phyloP scores from a whole-genome alignment of 2,797 vertebrate species.

The Parotocinclus haroldoi region DNA sequence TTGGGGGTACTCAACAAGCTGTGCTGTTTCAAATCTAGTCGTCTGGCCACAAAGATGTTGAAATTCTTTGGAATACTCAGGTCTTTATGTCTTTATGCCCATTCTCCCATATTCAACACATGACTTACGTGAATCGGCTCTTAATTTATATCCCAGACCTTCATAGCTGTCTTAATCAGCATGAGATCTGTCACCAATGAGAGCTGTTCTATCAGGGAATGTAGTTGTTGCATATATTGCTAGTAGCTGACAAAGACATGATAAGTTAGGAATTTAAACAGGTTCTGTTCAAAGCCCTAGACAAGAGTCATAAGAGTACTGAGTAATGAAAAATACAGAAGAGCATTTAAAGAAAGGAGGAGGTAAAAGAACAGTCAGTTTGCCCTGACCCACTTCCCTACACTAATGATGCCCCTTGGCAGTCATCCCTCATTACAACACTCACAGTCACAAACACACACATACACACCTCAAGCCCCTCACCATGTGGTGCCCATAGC shows the following conservation, averaged over 20 bases:
- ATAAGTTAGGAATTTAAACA: not conserved
- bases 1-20: too few relatives aligned
- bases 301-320: not conserved
- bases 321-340: conserved; percentile 9
- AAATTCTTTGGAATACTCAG: too few relatives aligned
- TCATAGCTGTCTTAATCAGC: too few relatives aligned
- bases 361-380: conserved; percentile 54
- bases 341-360: conserved; percentile 21
- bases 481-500: conserved; percentile 60
- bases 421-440: conserved; percentile 72
- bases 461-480: conserved; percentile 35
- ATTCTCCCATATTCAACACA: too few relatives aligned
- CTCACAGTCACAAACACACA: conserved; percentile 53
- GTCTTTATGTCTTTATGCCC: too few relatives aligned
- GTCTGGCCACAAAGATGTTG: too few relatives aligned
- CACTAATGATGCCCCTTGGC: conserved; percentile 75
- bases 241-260: not conserved
- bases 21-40: too few relatives aligned
- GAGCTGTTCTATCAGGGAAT: too few relatives aligned
- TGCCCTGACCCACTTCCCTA: conserved; percentile 75
- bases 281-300: not conserved
- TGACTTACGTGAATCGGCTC: too few relatives aligned
- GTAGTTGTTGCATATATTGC: not conserved
- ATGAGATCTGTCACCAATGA: too few relatives aligned
- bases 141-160: too few relatives aligned